A percentile compares a stretch with the other conserved stretches of the same genome.
phyloP scores from a whole-genome alignment of 2,113 vertebrate genomes.

The Delphinus delphis region DNA sequence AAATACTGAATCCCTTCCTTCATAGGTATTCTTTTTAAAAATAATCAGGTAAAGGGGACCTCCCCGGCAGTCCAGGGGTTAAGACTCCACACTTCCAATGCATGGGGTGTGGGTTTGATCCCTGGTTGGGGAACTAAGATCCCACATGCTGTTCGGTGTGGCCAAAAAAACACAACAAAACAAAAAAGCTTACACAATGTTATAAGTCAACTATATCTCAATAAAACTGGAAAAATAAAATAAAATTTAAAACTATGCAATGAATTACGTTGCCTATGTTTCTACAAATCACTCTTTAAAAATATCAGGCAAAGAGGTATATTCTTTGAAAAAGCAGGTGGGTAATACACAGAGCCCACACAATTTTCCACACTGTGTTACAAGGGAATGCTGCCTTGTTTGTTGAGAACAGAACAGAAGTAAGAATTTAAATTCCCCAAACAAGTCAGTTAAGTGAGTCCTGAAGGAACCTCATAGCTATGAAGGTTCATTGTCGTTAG shows the following conservation, averaged over 20 bases:
- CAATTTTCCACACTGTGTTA: background rate
- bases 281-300: too few species aligned
- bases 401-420: background rate
- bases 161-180: too few species aligned
- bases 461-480: background rate
- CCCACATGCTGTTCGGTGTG: too few species aligned
- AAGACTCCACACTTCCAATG: too few species aligned
- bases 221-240: too few species aligned
- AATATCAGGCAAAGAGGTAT: background rate
- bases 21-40: background rate
- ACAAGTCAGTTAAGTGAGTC: background rate
- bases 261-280: too few species aligned
- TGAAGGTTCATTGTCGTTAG: background rate
- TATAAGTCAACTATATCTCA: too few species aligned
- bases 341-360: fast-evolving
- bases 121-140: too few species aligned
- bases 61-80: too few species aligned
- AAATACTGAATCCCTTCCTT: background rate
- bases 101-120: too few species aligned
- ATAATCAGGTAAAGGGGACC: background rate
- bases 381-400: background rate
- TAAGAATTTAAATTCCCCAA: background rate
- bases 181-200: too few species aligned
- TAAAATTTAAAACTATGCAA: too few species aligned
- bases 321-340: background rate